Base-by-base conservation (phyloP, 2,797 vertebrate genomes). In the Epinephelus awoara region DNA sequence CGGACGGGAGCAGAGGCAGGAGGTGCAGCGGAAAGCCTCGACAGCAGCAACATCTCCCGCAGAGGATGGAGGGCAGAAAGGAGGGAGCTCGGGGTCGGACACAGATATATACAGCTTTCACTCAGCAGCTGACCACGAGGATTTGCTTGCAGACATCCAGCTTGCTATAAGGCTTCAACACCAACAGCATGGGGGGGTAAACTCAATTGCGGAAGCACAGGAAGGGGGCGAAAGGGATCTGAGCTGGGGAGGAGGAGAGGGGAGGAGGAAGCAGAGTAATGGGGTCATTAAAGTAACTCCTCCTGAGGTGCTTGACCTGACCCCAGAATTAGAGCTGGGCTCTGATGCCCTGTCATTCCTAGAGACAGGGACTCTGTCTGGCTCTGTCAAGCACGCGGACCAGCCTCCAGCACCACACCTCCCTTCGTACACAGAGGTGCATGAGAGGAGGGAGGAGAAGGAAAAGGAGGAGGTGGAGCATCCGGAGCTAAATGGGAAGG, bases 71-170 rank as follows among this genome's bases (percentile, higher is more conserved):
- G 94, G 94, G 92, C 92, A 96, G 93, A 97, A 97, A 93, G 96
- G 95, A 83, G 96, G 94, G 71, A 99, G 98, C 88, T 99, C 98
- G 0, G 98, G 97, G 44, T 99, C 98, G 0, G 98, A 99, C 89
- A 98, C 97, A 0, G 98, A 99, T 74, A 97, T 99, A 88, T 99
- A 99, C 91, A 99, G 98, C 95, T 99, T 98, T 85, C 98, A 99
- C 92, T 99, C 98, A 10, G 97, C 98, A 0, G 93, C 97, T 0
- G 98, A 99, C 90, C 97, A 99, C 38, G 98, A 99, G 89, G 98
- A 99, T 92, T 87, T 99, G 92, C 97, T 99, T 3, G 97, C 97
- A 3, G 98, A 99, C 91, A 99, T 99, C 90, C 97, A 99, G 96
- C 97, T 97, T 25, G 95, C 98, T 67, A 98, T 99, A 74, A 94